Percentiles rank a stretch among this genome's conserved stretches.
phyloP scores from a whole-genome alignment of 2,113 vertebrate genomes.

The Origma solitaria region DNA sequence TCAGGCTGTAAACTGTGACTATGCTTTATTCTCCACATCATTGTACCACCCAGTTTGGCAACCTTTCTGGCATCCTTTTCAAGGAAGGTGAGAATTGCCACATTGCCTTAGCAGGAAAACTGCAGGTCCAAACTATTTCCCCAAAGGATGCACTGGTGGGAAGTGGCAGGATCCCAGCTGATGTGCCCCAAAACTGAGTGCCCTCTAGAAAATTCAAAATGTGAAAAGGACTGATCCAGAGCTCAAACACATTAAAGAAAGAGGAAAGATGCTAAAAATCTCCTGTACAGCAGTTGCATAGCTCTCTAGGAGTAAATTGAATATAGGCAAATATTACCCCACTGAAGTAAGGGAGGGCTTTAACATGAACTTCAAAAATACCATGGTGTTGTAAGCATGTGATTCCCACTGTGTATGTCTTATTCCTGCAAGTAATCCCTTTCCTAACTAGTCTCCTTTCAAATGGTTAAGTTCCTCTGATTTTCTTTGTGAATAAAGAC shows the following conservation, averaged over 20 bases:
- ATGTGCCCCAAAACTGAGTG: background rate
- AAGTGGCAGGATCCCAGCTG: background rate
- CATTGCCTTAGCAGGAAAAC: background rate
- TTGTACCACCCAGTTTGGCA: background rate
- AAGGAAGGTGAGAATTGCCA: background rate
- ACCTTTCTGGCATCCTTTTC: background rate
- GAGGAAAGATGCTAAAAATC: background rate
- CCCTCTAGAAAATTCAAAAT: background rate
- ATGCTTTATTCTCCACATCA: background rate
- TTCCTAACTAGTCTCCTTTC: background rate
- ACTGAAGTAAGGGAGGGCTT: background rate
- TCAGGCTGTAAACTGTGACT: background rate
- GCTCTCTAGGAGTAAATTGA: background rate
- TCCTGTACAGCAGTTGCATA: background rate
- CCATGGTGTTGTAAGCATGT: background rate
- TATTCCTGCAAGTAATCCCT: background rate
- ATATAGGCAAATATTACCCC: background rate
- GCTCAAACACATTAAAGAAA: background rate
- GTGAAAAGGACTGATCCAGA: background rate
- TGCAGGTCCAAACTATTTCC: background rate
- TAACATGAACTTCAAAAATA: background rate
- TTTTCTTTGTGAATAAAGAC: background rate
- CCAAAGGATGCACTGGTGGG: background rate
- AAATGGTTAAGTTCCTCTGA: background rate
- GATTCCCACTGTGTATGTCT: background rate